Evolutionary conservation across 2,113 vertebrate genomes (phyloP).

Genomic region (Passerina amoena): DNA sequence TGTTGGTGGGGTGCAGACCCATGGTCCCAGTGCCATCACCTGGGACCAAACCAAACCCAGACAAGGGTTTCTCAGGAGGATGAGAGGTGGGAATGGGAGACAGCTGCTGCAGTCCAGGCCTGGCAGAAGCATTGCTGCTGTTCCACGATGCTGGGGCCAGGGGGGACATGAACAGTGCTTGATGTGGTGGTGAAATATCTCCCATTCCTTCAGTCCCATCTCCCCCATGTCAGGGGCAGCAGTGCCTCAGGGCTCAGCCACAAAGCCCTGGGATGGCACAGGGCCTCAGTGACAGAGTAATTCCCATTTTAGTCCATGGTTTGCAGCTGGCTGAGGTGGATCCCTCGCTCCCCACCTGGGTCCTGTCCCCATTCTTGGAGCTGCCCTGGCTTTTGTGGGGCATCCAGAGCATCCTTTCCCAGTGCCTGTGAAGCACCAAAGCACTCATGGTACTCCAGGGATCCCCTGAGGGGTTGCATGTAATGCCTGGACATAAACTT

Average conservation of each 20-base stretch:
- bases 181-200: not conserved
- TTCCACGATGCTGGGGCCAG: not conserved
- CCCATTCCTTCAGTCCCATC: not conserved
- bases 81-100: not conserved
- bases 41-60: not conserved
- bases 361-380: not conserved
- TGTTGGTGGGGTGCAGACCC: not conserved
- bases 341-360: rapidly evolving
- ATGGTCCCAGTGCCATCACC: rapidly evolving
- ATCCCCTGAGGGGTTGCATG: rapidly evolving
- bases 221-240: rapidly evolving
- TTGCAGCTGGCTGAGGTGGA: not conserved
- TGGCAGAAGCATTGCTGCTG: not conserved
- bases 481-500: not conserved
- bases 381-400: not conserved
- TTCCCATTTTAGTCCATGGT: constrained; percentile 11
- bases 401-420: not conserved
- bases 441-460: not conserved
- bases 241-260: not conserved
- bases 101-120: not conserved
- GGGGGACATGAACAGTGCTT: not conserved
- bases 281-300: not conserved
- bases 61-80: not conserved
- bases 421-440: not conserved
- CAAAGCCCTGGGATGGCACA: rapidly evolving